Evolutionary conservation across 2,888 invertebrate genomes (phyloP).

Genomic region (Schizaphis graminum): DNA sequence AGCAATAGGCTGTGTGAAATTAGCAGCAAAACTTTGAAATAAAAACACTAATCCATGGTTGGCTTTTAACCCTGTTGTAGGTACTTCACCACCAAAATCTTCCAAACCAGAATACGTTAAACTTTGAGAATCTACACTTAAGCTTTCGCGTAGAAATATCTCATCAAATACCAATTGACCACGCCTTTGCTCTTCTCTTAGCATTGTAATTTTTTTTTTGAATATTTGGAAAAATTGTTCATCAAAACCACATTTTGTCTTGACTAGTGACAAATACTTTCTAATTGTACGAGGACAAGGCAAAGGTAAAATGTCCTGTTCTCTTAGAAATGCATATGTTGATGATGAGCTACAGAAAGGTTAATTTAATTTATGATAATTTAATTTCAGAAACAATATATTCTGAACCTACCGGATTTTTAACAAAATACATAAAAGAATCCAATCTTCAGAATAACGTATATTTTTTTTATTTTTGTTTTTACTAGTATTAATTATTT

Average conservation of each 20-base stretch:
- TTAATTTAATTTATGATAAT: not conserved
- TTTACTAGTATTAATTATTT: slow-evolving; percentile 1
- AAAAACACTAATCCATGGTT: too few species aligned
- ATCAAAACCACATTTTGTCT: not conserved
- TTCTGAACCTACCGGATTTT: not conserved
- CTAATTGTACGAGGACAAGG: not conserved
- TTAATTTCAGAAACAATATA: not conserved
- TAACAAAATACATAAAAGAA: not conserved
- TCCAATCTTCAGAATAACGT: not conserved
- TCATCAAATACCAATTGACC: too few species aligned
- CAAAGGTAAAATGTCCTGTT: not conserved
- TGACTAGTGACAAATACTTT: not conserved
- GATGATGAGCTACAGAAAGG: not conserved
- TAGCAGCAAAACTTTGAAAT: too few species aligned
- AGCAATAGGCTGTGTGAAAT: too few species aligned
- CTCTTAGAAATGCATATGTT: not conserved
- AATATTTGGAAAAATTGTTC: too few species aligned
- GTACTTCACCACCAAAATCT: too few species aligned
- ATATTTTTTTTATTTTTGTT: not conserved
- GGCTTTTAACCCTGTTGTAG: too few species aligned
- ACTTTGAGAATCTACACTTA: too few species aligned
- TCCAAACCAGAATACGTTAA: too few species aligned
- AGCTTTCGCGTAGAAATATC: too few species aligned
- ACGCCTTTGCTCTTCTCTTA: too few species aligned
- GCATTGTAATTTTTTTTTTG: too few species aligned